These are phyloP conservation scores for Cyclophora albipunctata DNA, from an alignment of 2,888 invertebrate species.

Conservation along the genomic window DNA sequence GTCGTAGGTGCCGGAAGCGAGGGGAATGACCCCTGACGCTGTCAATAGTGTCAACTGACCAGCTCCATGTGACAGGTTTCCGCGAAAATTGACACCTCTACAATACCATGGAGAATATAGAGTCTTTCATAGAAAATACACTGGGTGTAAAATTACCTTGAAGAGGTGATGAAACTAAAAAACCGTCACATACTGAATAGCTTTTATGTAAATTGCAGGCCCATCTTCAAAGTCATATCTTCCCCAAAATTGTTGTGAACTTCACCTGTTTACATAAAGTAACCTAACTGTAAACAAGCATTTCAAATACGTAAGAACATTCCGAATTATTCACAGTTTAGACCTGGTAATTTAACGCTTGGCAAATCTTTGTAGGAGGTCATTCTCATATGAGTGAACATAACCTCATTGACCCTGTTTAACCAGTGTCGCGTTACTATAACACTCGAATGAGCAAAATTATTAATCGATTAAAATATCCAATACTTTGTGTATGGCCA, in stretches of 20 bases:
- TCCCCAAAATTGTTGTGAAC: not conserved
- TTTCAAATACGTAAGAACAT: conserved; percentile 1
- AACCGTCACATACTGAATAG: no score
- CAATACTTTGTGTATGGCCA: not conserved
- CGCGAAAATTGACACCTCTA: conserved; percentile 38
- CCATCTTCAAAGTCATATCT: no score
- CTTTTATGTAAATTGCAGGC: no score
- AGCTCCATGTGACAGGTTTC: conserved; percentile 26
- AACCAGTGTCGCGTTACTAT: conserved; percentile 17
- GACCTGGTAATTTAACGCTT: conserved; percentile 10
- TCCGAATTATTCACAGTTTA: conserved; percentile 8
- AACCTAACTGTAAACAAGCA: not conserved
- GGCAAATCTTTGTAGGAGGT: conserved; percentile 12
- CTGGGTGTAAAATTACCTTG: not conserved
- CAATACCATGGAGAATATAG: not conserved
- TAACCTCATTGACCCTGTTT: conserved; percentile 21
- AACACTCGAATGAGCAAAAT: conserved; percentile 21
- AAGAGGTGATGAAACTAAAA: no score
- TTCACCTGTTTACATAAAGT: no score
- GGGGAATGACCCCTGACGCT: conserved; percentile 40
- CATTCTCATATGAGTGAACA: conserved; percentile 19
- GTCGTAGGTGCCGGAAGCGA: conserved; percentile 41
- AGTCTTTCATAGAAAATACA: conserved; percentile 5
- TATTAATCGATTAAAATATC: conserved; percentile 6
- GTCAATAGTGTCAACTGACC: conserved; percentile 25